Evolutionary conservation across 2,113 vertebrate species (phyloP).

Genomic region (Malurus alboscapulatus): DNA sequence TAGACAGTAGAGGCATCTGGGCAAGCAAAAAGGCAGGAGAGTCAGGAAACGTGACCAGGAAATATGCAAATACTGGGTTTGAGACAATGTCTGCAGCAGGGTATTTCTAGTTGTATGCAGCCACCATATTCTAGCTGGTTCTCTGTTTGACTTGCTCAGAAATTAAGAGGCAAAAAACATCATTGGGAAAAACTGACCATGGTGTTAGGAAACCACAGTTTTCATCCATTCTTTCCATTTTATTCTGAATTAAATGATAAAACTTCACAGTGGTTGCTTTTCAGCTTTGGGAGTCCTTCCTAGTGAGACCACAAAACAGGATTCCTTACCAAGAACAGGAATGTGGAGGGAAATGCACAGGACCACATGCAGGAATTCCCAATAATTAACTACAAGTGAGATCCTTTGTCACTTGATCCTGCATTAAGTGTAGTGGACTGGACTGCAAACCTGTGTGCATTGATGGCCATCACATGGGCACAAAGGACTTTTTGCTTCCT

Average conservation of each 20-base stretch:
- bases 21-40: neutral
- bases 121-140: neutral
- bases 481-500: neutral
- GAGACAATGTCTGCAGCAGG: neutral
- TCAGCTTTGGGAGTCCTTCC: neutral
- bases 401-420: neutral
- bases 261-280: neutral
- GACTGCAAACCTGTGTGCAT: neutral
- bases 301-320: neutral
- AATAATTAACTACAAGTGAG: neutral
- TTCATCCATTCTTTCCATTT: neutral
- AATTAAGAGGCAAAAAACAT: neutral
- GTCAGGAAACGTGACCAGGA: neutral
- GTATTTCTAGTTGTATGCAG: too few species aligned
- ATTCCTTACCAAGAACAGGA: neutral
- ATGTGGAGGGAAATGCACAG: neutral
- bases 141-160: neutral
- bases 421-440: neutral
- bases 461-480: neutral
- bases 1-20: neutral
- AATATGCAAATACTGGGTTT: neutral
- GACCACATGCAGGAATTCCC: fast-evolving
- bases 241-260: neutral
- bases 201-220: neutral
- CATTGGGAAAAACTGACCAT: neutral